Conservation (phyloP, 2,797 vertebrate species). For the Uromys caudimaculatus region DNA sequence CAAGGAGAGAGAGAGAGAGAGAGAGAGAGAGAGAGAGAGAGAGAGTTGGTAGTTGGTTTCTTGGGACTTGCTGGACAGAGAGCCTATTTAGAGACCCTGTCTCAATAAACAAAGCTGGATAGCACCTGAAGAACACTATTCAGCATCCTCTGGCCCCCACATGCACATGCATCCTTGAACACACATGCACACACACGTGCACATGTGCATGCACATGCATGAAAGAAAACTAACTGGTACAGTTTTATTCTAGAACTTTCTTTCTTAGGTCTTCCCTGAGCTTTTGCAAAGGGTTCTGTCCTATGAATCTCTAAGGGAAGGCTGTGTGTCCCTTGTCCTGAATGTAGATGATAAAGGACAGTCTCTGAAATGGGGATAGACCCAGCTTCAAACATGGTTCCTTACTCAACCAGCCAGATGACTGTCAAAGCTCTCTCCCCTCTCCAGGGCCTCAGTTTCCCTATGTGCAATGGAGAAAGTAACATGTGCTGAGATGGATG, state of each 20-base stretch:
- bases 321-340: too few relatives aligned
- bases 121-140: neutral
- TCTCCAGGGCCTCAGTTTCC: slow-evolving; percentile 2
- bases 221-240: neutral
- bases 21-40: too few relatives aligned
- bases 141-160: neutral
- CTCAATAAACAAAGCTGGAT: neutral
- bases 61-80: neutral
- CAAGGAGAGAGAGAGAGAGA: accelerated
- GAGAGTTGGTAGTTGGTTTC: neutral
- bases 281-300: neutral
- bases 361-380: neutral
- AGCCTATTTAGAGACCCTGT: neutral
- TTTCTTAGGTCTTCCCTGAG: neutral
- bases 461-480: neutral
- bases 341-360: neutral
- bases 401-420: neutral
- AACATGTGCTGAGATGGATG: accelerated
- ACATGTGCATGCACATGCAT: neutral
- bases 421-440: neutral
- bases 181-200: neutral
- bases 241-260: neutral
- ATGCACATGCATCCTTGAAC: neutral
- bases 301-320: neutral
- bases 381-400: neutral